Evolutionary conservation across 2,888 invertebrate genomes (phyloP), one percentile per base, ranked within the genome.

Genomic region (Isoperla grammatica): DNA sequence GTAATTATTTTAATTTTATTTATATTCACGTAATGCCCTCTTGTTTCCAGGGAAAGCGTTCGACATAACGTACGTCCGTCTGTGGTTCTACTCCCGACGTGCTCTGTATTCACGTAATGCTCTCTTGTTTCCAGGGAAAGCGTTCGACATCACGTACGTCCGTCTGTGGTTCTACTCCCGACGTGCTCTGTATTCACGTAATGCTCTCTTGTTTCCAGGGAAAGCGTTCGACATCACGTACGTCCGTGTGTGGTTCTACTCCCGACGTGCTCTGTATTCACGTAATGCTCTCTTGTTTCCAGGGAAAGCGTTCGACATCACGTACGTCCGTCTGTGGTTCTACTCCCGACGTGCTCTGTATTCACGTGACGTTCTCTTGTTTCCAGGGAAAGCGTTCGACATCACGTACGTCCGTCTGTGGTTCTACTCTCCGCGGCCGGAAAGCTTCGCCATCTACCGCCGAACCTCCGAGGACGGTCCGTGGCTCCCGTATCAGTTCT

Each of bases 221-320:
- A 99, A 98, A 76, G 85, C 95, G 0, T 98, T 91, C 74, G 97
- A 99, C 71, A 95, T 99, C 64, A 98, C 97, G 0, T 99, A 98
- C 74, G 88, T 99, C 19, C 82, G 95, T 57, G 80, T 99, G 60
- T 86, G 92, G 70, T 99, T 96, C 79, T 90, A 93, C 71, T 95
- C 96, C 0, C 95, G 96, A 0, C 81, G 98, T 59, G n/a, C n/a
- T n/a, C n/a, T n/a, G n/a, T n/a, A n/a, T n/a, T n/a, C n/a, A n/a
- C n/a, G n/a, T n/a, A n/a, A n/a, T n/a, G n/a, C n/a, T n/a, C n/a
- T n/a, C n/a, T n/a, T n/a, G n/a, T n/a, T n/a, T 79, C 13, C 77
- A 96, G 97, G 89, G 37, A 99, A 98, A 76, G 85, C 95, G 0
- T 98, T 92, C 74, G 97, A 99, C 71, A 95, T 99, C 64, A 98